These are phyloP conservation scores for Patella caerulea DNA, from an alignment of 2,888 invertebrate species.

Conservation along the genomic window DNA sequence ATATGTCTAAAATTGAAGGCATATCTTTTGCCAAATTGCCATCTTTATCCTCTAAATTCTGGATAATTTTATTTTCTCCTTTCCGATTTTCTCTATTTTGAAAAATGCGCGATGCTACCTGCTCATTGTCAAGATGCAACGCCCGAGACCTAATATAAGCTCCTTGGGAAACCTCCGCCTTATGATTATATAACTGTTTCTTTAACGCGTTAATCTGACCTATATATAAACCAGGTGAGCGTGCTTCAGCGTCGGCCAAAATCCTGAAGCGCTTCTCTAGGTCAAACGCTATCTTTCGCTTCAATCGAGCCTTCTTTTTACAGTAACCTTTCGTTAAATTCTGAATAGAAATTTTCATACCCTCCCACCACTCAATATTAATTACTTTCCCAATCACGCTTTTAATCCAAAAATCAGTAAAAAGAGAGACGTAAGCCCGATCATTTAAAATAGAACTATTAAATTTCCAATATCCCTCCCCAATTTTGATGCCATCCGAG, in stretches of 20 bases:
- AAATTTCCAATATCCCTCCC: neutral
- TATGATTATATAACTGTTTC: neutral
- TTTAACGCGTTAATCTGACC: neutral
- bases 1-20: conserved; percentile 17
- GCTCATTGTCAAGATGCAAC: neutral
- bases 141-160: conserved; percentile 7
- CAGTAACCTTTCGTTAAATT: neutral
- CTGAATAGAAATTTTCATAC: neutral
- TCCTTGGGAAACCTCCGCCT: neutral
- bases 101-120: conserved; percentile 5
- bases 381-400: neutral
- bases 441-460: neutral
- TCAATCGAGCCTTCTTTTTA: neutral
- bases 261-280: neutral
- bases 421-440: conserved; percentile 10
- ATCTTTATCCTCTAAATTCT: conserved; percentile 11
- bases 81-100: conserved; percentile 1
- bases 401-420: neutral
- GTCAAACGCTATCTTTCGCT: neutral
- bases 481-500: neutral
- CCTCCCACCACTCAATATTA: neutral
- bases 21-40: neutral
- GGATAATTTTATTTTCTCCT: conserved; percentile 2
- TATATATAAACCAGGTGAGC: neutral
- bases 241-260: neutral